Evolutionary conservation across 2,113 vertebrate species (phyloP).

Genomic region (Eretmochelys imbricata): DNA sequence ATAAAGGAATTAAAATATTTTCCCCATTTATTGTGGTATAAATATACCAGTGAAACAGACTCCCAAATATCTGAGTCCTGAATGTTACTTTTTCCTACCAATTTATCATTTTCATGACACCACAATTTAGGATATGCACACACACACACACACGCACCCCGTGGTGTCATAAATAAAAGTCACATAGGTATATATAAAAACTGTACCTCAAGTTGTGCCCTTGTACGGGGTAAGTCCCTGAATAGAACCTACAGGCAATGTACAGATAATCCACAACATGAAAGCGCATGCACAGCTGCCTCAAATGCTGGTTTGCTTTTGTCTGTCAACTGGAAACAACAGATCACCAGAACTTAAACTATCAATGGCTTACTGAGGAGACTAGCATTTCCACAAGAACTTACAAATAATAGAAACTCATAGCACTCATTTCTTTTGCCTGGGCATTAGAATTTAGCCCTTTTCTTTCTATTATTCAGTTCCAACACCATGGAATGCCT

Average conservation of each 20-base stretch:
- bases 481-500: not conserved
- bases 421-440: not conserved
- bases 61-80: not conserved
- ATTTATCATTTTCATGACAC: not conserved
- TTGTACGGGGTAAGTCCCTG: not conserved
- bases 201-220: not conserved
- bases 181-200: not conserved
- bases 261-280: not conserved
- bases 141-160: not conserved
- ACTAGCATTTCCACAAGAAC: not conserved
- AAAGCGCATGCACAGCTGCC: not conserved
- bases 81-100: not conserved
- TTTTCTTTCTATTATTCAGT: not conserved
- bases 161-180: no score
- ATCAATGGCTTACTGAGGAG: not conserved
- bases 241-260: not conserved
- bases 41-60: not conserved
- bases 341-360: not conserved
- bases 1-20: not conserved
- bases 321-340: not conserved
- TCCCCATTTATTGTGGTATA: not conserved
- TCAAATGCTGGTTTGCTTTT: not conserved
- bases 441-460: not conserved
- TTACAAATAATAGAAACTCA: not conserved
- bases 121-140: not conserved